Conservation (phyloP, 2,113 vertebrate genomes). For the Cavia aperea region DNA sequence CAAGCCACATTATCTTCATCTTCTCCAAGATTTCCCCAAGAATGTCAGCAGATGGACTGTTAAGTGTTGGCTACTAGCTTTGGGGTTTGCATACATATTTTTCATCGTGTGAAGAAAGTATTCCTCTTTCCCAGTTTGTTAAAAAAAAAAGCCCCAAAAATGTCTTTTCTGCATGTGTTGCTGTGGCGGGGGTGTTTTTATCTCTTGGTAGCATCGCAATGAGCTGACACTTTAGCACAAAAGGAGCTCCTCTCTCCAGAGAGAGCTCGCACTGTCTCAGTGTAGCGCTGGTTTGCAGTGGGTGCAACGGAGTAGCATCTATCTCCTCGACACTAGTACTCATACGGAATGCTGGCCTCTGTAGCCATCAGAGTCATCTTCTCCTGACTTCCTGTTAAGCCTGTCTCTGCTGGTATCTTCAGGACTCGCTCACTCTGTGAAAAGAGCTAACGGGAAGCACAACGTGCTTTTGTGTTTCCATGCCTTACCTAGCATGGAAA, state of each 20-base stretch:
- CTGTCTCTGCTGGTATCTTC: background rate
- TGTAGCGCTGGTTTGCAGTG: background rate
- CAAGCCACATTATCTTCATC: background rate
- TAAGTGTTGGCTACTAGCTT: background rate
- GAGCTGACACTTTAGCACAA: background rate
- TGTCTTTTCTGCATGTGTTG: fast-evolving
- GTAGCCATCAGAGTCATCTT: background rate
- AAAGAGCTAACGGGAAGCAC: background rate
- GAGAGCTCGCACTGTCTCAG: background rate
- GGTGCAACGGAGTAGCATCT: background rate
- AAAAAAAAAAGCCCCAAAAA: no score
- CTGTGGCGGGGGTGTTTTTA: fast-evolving
- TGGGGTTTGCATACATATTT: background rate
- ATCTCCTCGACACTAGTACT: background rate
- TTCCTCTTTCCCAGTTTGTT: background rate
- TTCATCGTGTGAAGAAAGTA: background rate
- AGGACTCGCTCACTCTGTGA: fast-evolving
- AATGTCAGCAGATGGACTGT: background rate
- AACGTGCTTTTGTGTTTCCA: background rate
- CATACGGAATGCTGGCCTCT: background rate
- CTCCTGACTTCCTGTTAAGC: background rate
- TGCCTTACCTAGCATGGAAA: background rate
- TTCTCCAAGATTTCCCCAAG: background rate
- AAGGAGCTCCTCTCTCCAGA: background rate
- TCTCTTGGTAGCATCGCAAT: background rate